Evolutionary conservation across 2,888 invertebrate species (phyloP).

Genomic region (Microplitis manilae): DNA sequence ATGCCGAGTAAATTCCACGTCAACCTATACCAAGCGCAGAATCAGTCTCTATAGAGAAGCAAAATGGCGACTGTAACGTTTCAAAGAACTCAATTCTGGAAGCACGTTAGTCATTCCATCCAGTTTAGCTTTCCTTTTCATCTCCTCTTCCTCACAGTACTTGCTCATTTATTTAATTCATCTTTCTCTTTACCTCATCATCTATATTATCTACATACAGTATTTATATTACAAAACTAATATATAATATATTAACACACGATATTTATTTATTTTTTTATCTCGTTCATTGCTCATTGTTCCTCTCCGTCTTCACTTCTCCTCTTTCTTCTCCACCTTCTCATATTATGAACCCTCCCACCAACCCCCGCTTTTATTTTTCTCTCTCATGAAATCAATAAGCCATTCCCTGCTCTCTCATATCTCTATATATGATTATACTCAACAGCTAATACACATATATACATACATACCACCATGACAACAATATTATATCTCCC

Average conservation of each 20-base stretch:
- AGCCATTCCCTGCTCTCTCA: conserved; percentile 50
- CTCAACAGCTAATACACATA: conserved; percentile 17
- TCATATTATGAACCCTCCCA: conserved; percentile 10
- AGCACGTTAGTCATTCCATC: conserved; percentile 51
- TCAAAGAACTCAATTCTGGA: conserved; percentile 51
- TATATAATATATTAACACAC: conserved; percentile 9
- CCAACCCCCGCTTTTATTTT: neutral
- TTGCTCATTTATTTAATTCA: neutral
- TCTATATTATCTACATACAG: conserved; percentile 10
- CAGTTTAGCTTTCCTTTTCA: conserved; percentile 42
- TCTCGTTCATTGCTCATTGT: conserved; percentile 37
- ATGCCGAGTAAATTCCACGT: conserved; percentile 23
- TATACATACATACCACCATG: neutral
- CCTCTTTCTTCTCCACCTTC: conserved; percentile 38
- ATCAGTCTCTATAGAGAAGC: conserved; percentile 47
- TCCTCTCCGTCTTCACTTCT: conserved; percentile 34
- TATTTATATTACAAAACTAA: neutral
- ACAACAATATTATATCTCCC: conserved; percentile 2
- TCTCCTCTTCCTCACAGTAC: conserved; percentile 33
- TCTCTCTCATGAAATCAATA: conserved; percentile 58
- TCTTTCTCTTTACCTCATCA: conserved; percentile 8
- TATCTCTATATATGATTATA: conserved; percentile 35
- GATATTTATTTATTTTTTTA: conserved; percentile 39
- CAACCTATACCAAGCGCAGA: conserved; percentile 35
- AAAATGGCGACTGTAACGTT: conserved; percentile 49